phyloP scores from a whole-genome alignment of 2,888 invertebrate genomes.

The Torymus texanus region DNA sequence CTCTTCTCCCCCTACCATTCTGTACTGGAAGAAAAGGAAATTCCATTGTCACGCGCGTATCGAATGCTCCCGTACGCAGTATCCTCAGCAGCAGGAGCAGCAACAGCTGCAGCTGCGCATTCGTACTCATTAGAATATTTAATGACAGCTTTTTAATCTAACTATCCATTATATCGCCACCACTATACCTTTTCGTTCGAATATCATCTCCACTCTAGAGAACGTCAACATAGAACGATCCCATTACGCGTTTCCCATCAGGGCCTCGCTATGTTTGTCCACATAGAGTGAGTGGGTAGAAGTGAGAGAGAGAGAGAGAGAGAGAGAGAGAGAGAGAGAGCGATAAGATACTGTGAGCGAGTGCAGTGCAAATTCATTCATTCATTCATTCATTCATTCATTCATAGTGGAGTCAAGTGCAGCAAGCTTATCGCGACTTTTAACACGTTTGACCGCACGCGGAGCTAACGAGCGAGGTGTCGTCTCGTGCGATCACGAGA shows the following conservation, averaged over 20 bases:
- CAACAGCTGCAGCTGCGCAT: no score
- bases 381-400: not conserved
- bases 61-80: not conserved
- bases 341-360: slow-evolving; percentile 44
- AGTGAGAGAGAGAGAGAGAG: no score
- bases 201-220: slow-evolving; percentile 13
- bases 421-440: slow-evolving; percentile 29
- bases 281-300: no score
- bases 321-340: not conserved
- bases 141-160: slow-evolving; percentile 9
- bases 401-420: not conserved
- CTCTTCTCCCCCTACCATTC: no score
- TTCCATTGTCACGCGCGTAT: not conserved
- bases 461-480: no score
- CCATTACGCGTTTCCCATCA: slow-evolving; percentile 41
- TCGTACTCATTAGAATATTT: slow-evolving; percentile 16
- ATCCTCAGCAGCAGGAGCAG: no score
- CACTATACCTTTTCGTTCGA: not conserved
- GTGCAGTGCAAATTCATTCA: slow-evolving; percentile 42
- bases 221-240: slow-evolving; percentile 43
- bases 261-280: no score
- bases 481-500: no score
- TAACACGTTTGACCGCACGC: slow-evolving; percentile 23
- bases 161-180: not conserved
- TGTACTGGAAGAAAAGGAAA: not conserved